These are phyloP conservation scores for Odontocerum albicorne DNA, from an alignment of 2,888 invertebrate genomes.

Conservation along the genomic window DNA sequence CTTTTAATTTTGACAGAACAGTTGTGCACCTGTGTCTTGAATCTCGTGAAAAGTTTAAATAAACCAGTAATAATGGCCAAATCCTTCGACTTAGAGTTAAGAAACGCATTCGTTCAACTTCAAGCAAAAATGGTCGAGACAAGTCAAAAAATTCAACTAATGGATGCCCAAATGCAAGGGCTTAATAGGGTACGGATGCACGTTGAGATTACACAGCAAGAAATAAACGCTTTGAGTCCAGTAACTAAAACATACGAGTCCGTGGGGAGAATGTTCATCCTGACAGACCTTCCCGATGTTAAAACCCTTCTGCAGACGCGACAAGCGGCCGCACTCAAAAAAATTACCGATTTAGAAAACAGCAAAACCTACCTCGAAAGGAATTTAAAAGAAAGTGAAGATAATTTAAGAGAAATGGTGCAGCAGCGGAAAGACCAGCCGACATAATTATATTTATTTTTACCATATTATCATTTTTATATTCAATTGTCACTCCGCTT, in stretches of 20 bases:
- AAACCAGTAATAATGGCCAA: conserved; percentile 54
- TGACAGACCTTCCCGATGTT: conserved; percentile 66
- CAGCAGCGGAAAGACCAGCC: conserved; percentile 63
- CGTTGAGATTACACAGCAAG: conserved; percentile 70
- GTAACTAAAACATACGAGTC: conserved; percentile 76
- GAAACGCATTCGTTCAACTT: conserved; percentile 78
- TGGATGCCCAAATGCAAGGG: conserved; percentile 75
- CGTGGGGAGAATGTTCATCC: conserved; percentile 82
- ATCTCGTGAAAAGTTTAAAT: conserved; percentile 2
- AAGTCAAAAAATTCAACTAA: conserved; percentile 74
- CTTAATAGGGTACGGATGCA: conserved; percentile 68
- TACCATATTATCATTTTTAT: no score
- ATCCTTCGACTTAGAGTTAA: conserved; percentile 60
- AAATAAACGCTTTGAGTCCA: conserved; percentile 61
- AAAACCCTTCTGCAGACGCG: conserved; percentile 64
- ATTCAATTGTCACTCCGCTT: no score
- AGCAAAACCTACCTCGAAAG: conserved; percentile 80
- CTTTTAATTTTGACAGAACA: background rate
- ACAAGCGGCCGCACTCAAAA: conserved; percentile 59
- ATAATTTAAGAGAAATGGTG: conserved; percentile 82
- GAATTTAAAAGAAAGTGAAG: conserved; percentile 81
- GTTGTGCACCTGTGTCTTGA: conserved; percentile 3
- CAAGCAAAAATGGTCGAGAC: conserved; percentile 82
- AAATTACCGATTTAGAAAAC: conserved; percentile 71
- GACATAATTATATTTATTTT: no score